Conservation (phyloP, 2,113 vertebrate species). For the Paraplagusia blochii region DNA sequence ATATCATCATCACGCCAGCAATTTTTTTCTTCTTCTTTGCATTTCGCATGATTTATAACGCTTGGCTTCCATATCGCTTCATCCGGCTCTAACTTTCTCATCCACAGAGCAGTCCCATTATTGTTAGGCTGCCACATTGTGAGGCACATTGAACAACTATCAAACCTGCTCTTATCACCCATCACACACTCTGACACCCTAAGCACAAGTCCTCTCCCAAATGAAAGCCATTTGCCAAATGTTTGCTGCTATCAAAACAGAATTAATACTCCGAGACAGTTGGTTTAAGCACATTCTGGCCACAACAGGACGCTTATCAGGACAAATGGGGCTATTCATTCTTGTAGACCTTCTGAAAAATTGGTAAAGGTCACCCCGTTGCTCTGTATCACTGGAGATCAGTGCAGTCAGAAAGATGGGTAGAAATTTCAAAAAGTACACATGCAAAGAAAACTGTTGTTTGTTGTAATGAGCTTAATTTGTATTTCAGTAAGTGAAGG, state of each 20-base stretch:
- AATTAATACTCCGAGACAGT: conserved; percentile 19
- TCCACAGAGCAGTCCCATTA: conserved; percentile 59
- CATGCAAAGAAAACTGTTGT: too few relatives aligned
- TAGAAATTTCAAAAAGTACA: too few relatives aligned
- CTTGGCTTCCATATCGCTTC: background rate
- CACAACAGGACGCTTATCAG: conserved; percentile 4
- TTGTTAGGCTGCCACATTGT: conserved; percentile 44
- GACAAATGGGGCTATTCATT: conserved; percentile 13
- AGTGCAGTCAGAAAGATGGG: too few relatives aligned
- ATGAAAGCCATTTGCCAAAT: conserved; percentile 37
- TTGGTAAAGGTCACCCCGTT: too few relatives aligned
- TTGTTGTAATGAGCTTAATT: too few relatives aligned
- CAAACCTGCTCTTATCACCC: conserved; percentile 20
- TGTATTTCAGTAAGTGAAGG: too few relatives aligned
- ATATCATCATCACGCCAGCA: conserved; percentile 30
- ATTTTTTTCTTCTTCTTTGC: conserved; percentile 5
- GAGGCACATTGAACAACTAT: conserved; percentile 54
- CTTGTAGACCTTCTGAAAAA: conserved; percentile 1
- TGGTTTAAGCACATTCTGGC: conserved; percentile 7
- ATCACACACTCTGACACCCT: conserved; percentile 28
- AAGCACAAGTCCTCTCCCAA: conserved; percentile 22
- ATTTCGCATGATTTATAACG: conserved; percentile 21
- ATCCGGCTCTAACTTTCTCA: conserved; percentile 37
- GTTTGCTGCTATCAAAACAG: conserved; percentile 17
- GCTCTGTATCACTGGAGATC: too few relatives aligned